Conservation (phyloP, 2,797 vertebrate genomes). For the Graptemys geographica region DNA sequence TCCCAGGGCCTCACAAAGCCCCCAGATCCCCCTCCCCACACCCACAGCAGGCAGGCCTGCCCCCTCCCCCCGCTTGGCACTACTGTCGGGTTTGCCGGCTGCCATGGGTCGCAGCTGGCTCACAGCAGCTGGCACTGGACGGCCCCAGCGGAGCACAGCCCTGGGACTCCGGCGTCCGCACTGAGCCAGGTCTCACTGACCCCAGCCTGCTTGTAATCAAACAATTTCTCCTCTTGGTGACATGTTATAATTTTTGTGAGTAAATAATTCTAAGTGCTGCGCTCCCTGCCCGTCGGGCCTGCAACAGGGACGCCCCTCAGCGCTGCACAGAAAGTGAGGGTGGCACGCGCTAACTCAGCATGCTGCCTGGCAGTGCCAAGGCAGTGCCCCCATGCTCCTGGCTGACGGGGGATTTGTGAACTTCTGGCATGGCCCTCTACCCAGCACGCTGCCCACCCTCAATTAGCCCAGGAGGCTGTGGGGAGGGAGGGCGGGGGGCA, state of each 20-base stretch:
- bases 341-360: too few species aligned
- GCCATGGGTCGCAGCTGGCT: too few species aligned
- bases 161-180: background rate
- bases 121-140: too few species aligned
- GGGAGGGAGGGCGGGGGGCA: too few species aligned
- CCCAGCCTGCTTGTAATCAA: conserved; percentile 30
- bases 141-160: background rate
- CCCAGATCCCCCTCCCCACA: background rate
- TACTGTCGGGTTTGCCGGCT: background rate
- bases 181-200: too few species aligned
- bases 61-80: background rate
- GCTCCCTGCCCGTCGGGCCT: background rate
- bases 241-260: conserved; percentile 68
- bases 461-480: too few species aligned
- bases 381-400: too few species aligned
- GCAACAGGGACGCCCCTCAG: conserved; percentile 18
- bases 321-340: background rate
- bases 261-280: conserved; percentile 70
- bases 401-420: too few species aligned
- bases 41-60: background rate
- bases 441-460: too few species aligned
- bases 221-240: conserved; percentile 68
- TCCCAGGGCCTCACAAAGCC: background rate
- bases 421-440: too few species aligned
- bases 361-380: too few species aligned